These are phyloP conservation scores for Leucoraja ocellata DNA, from an alignment of 2,797 vertebrate species.

Conservation along the genomic window DNA sequence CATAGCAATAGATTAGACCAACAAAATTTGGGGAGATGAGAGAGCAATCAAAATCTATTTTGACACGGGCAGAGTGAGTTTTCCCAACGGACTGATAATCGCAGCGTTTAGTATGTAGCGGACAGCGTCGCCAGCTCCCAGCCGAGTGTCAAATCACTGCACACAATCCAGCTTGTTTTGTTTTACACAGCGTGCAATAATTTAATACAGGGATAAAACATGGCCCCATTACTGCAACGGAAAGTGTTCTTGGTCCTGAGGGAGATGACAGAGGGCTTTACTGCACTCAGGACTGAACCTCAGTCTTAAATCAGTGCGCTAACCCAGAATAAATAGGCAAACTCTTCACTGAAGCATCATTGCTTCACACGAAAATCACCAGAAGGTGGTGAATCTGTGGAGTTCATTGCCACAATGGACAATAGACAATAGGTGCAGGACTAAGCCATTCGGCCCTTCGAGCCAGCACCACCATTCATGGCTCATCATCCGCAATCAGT, in stretches of 20 bases:
- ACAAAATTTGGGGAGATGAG: background rate
- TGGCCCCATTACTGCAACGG: background rate
- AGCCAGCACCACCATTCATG: no score
- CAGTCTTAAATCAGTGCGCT: background rate
- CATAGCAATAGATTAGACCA: background rate
- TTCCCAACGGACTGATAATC: background rate
- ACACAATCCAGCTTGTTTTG: background rate
- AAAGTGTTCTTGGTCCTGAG: background rate
- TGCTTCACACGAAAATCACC: no score
- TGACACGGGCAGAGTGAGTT: background rate
- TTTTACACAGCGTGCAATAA: background rate
- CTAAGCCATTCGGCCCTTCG: no score
- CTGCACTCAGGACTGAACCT: background rate
- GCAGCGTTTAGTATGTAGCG: background rate
- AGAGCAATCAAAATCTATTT: conserved; percentile 2
- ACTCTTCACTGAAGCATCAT: background rate
- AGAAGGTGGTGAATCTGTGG: no score
- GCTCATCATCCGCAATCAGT: no score
- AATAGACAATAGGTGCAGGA: no score
- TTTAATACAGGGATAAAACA: conserved; percentile 9
- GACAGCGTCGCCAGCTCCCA: background rate
- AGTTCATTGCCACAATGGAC: no score
- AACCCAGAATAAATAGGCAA: background rate
- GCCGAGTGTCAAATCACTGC: background rate
- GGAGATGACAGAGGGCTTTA: background rate